Conservation (phyloP, 2,113 vertebrate species). For the Melanostigma gelatinosum region DNA sequence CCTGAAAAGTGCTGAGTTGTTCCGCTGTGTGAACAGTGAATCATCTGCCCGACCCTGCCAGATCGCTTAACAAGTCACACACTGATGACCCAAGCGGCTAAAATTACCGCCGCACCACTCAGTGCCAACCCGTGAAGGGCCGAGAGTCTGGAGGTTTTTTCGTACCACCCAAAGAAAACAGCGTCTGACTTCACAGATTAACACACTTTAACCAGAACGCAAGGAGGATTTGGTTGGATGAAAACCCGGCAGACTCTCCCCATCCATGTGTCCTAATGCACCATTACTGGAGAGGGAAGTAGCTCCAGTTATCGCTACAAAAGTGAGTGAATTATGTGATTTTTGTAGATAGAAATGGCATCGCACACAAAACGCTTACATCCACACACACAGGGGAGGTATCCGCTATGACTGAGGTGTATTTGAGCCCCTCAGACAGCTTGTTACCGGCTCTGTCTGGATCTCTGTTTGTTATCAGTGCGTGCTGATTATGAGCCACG, state of each 20-base stretch:
- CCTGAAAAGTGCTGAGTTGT: constrained; percentile 27
- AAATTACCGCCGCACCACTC: constrained; percentile 34
- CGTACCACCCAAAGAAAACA: constrained; percentile 23
- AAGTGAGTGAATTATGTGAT: neutral
- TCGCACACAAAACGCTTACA: neutral
- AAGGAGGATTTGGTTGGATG: constrained; percentile 1
- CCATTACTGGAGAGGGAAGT: neutral
- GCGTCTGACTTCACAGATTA: constrained; percentile 31
- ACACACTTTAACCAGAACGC: constrained; percentile 25
- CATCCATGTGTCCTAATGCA: neutral
- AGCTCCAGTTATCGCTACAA: neutral
- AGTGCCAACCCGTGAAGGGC: constrained; percentile 7
- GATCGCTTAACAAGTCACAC: constrained; percentile 47
- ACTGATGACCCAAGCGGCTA: constrained; percentile 24
- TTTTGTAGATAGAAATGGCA: neutral
- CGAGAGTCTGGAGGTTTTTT: constrained; percentile 18
- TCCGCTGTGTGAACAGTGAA: constrained; percentile 29
- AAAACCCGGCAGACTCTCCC: neutral
- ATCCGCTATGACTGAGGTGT: constrained; percentile 48
- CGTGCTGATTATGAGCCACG: constrained; percentile 49
- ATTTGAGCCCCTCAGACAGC: constrained; percentile 51
- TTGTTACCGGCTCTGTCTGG: constrained; percentile 47
- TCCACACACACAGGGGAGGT: neutral
- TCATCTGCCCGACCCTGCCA: constrained; percentile 31
- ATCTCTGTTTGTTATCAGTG: constrained; percentile 55